Conservation (phyloP, 2,888 invertebrate genomes). For the Ennomos fuscantarius region DNA sequence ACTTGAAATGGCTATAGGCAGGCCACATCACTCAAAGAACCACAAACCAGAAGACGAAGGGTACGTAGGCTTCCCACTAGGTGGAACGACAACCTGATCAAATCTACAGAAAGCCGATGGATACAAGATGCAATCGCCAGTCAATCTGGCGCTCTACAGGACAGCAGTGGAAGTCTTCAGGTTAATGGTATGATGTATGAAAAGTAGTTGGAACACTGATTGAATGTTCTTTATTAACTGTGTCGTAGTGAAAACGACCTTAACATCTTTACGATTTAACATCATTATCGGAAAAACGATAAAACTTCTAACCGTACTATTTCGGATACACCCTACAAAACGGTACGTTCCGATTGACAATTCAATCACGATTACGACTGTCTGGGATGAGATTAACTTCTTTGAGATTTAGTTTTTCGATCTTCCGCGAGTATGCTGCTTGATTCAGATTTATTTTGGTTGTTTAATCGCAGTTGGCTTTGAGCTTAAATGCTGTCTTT, state of each 20-base stretch:
- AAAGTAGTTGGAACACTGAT: too few relatives aligned
- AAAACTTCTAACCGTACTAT: slow-evolving; percentile 50
- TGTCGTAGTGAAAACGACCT: slow-evolving; percentile 1
- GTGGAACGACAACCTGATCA: too few relatives aligned
- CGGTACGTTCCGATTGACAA: slow-evolving; percentile 36
- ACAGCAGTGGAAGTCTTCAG: too few relatives aligned
- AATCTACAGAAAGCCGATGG: too few relatives aligned
- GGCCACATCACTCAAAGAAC: too few relatives aligned
- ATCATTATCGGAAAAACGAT: slow-evolving; percentile 61
- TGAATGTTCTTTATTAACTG: not conserved
- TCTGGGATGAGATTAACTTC: slow-evolving; percentile 36
- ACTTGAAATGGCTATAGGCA: too few relatives aligned
- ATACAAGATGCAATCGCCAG: too few relatives aligned
- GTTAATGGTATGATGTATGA: too few relatives aligned
- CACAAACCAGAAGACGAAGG: too few relatives aligned
- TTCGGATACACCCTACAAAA: slow-evolving; percentile 52
- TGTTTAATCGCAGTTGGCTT: not conserved
- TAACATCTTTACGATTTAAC: slow-evolving; percentile 52
- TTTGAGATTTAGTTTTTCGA: slow-evolving; percentile 19
- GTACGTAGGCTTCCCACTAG: too few relatives aligned
- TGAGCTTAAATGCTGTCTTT: too few relatives aligned
- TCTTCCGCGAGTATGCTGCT: slow-evolving; percentile 13
- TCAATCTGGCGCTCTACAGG: too few relatives aligned
- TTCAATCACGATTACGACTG: slow-evolving; percentile 44
- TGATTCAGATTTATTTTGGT: slow-evolving; percentile 4